These are phyloP conservation scores for Bucorvus abyssinicus DNA, from an alignment of 2,797 vertebrate genomes.

Conservation along the genomic window DNA sequence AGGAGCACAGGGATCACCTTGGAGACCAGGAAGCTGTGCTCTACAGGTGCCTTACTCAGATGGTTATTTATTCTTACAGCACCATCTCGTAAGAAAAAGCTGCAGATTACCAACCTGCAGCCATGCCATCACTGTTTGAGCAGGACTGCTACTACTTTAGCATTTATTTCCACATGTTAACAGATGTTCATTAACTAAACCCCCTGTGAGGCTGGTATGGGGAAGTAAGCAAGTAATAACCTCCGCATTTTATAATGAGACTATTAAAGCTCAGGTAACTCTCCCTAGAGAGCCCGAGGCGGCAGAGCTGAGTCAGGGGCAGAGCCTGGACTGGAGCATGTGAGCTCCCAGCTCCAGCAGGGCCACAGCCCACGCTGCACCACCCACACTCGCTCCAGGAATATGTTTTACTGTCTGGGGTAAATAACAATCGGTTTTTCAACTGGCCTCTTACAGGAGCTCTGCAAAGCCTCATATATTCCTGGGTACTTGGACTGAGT, in stretches of 20 bases:
- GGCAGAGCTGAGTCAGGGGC: conserved; percentile 1
- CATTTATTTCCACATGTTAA: not conserved
- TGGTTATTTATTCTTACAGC: not conserved
- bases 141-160: not conserved
- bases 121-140: not conserved
- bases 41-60: not conserved
- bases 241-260: conserved; percentile 10
- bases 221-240: conserved; percentile 16
- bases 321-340: not conserved
- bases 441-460: not conserved
- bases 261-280: conserved; percentile 33
- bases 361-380: not conserved
- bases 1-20: not conserved
- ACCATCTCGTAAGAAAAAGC: not conserved
- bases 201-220: not conserved
- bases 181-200: conserved; percentile 39
- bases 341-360: not conserved
- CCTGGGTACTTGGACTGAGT: not conserved
- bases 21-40: not conserved
- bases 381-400: conserved; percentile 16
- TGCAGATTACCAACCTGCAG: not conserved
- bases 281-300: not conserved
- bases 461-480: not conserved
- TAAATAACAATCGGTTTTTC: not conserved
- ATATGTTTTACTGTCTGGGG: not conserved